These are phyloP conservation scores for Chrysocyon brachyurus DNA, from an alignment of 2,797 vertebrate genomes.

Conservation along the genomic window DNA sequence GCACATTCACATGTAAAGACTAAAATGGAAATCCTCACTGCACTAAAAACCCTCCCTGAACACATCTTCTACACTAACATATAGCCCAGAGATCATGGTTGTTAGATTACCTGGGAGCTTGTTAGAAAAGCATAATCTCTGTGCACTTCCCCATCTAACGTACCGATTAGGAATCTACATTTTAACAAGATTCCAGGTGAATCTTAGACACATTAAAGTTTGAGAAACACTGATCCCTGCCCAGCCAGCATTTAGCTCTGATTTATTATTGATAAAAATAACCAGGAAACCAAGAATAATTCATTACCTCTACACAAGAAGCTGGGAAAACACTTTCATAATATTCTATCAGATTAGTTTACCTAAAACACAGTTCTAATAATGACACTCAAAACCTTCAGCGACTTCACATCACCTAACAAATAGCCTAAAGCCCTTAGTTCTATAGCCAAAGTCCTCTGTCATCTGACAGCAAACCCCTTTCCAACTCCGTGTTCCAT, in stretches of 20 bases:
- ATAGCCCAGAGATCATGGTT: not conserved
- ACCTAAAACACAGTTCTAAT: conserved; percentile 32
- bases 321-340: not conserved
- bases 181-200: conserved; percentile 30
- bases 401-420: not conserved
- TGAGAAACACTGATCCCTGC: conserved; percentile 12
- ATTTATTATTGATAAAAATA: conserved; percentile 51
- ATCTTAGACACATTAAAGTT: conserved; percentile 24
- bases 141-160: not conserved
- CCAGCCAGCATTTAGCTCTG: not conserved
- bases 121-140: conserved; percentile 10
- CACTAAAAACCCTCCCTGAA: not conserved
- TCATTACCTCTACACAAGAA: not conserved
- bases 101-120: not conserved
- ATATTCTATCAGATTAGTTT: not conserved
- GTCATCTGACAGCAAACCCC: not conserved
- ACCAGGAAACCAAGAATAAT: conserved; percentile 34
- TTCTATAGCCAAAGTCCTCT: not conserved
- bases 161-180: not conserved
- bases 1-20: not conserved
- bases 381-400: not conserved
- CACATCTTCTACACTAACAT: not conserved
- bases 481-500: not conserved
- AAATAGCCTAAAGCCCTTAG: not conserved
- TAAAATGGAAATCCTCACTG: conserved; percentile 3